These are phyloP conservation scores for Cerastis leucographa DNA, from an alignment of 2,888 invertebrate species.

Conservation along the genomic window DNA sequence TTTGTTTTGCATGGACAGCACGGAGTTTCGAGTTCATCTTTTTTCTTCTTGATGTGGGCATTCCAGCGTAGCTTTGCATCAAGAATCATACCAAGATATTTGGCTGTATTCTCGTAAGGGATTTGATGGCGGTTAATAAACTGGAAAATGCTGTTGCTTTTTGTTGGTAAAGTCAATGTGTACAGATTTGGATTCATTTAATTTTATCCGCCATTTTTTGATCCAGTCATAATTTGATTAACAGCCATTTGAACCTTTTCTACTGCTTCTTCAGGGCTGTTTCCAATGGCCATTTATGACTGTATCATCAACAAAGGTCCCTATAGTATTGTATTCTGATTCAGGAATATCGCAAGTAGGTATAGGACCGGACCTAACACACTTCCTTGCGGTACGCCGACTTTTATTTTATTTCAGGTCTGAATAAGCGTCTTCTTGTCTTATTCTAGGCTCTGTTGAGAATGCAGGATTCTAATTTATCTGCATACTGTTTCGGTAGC, in stretches of 20 bases:
- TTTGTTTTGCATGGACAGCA: too few relatives aligned
- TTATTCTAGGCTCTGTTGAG: too few relatives aligned
- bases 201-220: neutral
- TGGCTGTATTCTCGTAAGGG: too few relatives aligned
- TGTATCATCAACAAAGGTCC: neutral
- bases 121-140: neutral
- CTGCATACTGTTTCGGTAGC: too few relatives aligned
- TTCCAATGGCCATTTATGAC: neutral
- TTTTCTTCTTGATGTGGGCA: neutral
- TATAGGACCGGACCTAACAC: neutral
- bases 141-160: neutral
- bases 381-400: neutral
- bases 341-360: too few relatives aligned
- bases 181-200: neutral
- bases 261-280: neutral
- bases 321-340: too few relatives aligned
- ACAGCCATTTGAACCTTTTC: neutral
- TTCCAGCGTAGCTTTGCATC: conserved; percentile 1
- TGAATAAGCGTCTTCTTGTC: neutral
- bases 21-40: neutral
- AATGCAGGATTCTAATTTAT: too few relatives aligned
- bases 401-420: neutral
- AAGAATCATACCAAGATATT: neutral
- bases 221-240: neutral
- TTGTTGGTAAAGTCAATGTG: conserved; percentile 1